Evolutionary conservation across 2,888 invertebrate species (phyloP).

Genomic region (Drosophila mettleri): DNA sequence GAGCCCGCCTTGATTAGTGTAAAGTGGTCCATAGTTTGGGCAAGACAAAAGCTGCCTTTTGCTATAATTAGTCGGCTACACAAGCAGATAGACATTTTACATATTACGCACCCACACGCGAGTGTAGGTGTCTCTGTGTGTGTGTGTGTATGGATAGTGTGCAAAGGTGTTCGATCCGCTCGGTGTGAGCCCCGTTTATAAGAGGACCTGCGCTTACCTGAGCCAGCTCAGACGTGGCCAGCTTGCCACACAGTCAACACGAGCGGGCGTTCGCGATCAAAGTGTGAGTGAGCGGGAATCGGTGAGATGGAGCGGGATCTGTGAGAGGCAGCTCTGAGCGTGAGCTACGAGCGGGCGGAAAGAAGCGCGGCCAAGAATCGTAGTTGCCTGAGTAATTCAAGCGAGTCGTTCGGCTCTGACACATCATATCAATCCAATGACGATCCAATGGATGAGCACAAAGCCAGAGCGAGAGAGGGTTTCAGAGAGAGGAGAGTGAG

Average conservation of each 20-base stretch:
- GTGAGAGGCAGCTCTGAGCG: not conserved
- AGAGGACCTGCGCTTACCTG: constrained; percentile 73
- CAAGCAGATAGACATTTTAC: constrained; percentile 31
- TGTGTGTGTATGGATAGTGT: constrained; percentile 14
- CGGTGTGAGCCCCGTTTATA: constrained; percentile 63
- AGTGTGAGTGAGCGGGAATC: constrained; percentile 6
- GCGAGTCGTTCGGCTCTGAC: constrained; percentile 21
- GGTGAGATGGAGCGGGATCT: not conserved
- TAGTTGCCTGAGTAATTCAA: constrained; percentile 14
- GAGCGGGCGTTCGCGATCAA: constrained; percentile 29
- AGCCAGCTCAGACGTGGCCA: constrained; percentile 72
- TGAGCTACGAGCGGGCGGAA: not conserved
- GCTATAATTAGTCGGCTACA: constrained; percentile 44
- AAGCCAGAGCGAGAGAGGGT: constrained; percentile 6
- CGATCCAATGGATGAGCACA: constrained; percentile 9
- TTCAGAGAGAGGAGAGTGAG: constrained; percentile 6
- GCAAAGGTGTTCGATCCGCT: constrained; percentile 39
- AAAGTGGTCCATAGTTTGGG: not conserved
- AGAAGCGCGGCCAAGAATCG: constrained; percentile 20
- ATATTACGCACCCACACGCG: constrained; percentile 5
- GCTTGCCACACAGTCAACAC: constrained; percentile 69
- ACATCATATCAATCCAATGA: constrained; percentile 32
- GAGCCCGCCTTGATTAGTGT: not conserved
- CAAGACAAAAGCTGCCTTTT: constrained; percentile 29
- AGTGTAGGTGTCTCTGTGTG: constrained; percentile 6